These are phyloP conservation scores for Craniophora ligustri DNA, from an alignment of 2,888 invertebrate species.

Conservation along the genomic window DNA sequence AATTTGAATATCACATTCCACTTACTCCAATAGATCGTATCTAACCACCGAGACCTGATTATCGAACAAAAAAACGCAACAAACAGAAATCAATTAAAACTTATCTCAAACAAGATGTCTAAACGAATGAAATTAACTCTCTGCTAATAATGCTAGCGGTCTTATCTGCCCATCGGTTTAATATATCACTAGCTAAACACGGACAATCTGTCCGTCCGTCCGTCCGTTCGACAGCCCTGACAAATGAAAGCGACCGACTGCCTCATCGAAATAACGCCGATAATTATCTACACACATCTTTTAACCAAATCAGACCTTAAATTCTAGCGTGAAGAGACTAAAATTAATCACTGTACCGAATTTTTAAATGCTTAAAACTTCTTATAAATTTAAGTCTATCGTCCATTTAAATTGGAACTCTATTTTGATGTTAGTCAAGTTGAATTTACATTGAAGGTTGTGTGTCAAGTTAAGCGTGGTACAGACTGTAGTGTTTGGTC, in stretches of 20 bases:
- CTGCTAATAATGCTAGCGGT: conserved; percentile 60
- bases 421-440: conserved; percentile 12
- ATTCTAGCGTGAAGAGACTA: conserved; percentile 43
- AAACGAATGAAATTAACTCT: conserved; percentile 64
- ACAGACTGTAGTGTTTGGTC: conserved; percentile 40
- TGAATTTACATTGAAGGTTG: too few relatives aligned
- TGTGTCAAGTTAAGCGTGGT: conserved; percentile 35
- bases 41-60: conserved; percentile 35
- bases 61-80: conserved; percentile 54
- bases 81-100: conserved; percentile 58
- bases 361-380: conserved; percentile 44
- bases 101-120: conserved; percentile 53
- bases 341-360: conserved; percentile 51
- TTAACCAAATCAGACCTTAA: conserved; percentile 59
- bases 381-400: conserved; percentile 10
- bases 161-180: conserved; percentile 71
- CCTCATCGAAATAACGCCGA: conserved; percentile 63
- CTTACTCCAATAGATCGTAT: conserved; percentile 29
- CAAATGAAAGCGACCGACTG: conserved; percentile 69
- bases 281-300: conserved; percentile 66
- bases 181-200: conserved; percentile 71
- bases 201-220: conserved; percentile 64
- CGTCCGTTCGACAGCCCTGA: conserved; percentile 60
- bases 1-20: conserved; percentile 52
- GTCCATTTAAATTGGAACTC: conserved; percentile 7